These are phyloP conservation scores for Drosophila formosana DNA, from an alignment of 2,888 invertebrate genomes.

Conservation along the genomic window DNA sequence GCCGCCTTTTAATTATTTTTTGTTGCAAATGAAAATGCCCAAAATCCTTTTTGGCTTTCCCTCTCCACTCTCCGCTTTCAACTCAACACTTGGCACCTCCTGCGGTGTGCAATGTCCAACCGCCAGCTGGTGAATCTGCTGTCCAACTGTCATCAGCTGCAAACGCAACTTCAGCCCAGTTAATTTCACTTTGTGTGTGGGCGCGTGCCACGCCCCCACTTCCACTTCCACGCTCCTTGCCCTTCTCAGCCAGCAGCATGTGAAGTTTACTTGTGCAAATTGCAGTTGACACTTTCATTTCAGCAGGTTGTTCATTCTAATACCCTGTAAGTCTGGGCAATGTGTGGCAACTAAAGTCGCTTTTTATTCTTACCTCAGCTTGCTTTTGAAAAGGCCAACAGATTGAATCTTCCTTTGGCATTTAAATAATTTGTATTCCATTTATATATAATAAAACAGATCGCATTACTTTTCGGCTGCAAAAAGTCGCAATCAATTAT, in stretches of 20 bases:
- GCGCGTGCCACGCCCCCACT: conserved; percentile 11
- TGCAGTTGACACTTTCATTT: conserved; percentile 53
- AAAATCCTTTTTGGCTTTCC: conserved; percentile 38
- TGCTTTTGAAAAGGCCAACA: no score
- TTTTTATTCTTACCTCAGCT: no score
- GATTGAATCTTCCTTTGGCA: no score
- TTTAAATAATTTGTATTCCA: no score
- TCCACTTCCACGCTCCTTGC: background rate
- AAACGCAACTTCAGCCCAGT: conserved; percentile 49
- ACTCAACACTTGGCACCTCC: conserved; percentile 13
- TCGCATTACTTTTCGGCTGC: no score
- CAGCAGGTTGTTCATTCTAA: conserved; percentile 13
- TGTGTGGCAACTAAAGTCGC: no score
- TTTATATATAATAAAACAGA: no score
- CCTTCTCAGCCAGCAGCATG: background rate
- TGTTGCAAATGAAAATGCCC: conserved; percentile 55
- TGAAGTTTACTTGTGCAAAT: conserved; percentile 37
- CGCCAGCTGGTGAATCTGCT: conserved; percentile 8
- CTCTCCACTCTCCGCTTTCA: background rate
- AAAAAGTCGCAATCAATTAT: no score
- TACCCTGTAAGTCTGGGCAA: conserved; percentile 22
- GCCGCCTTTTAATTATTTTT: conserved; percentile 73
- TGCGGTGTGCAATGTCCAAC: conserved; percentile 13
- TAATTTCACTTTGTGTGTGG: conserved; percentile 47
- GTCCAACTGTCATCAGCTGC: conserved; percentile 54